Conservation (phyloP, 2,113 vertebrate species). For the Sceloporus tristichus region DNA sequence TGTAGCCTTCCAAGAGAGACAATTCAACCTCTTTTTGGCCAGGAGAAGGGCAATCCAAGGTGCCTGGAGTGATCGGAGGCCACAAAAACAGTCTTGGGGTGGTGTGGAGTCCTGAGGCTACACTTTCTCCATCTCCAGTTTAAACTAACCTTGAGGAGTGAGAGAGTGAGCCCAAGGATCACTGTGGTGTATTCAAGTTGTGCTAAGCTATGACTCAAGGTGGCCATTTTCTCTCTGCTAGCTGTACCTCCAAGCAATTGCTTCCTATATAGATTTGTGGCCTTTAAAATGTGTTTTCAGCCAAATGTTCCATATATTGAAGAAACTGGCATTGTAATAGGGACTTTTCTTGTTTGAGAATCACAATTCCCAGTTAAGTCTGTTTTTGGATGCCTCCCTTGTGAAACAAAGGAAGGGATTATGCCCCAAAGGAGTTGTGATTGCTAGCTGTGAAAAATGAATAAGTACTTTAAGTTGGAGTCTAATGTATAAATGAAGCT, state of each 20-base stretch:
- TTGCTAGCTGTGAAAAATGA: conserved; percentile 25
- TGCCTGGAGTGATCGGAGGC: too few species aligned
- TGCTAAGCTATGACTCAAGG: not conserved
- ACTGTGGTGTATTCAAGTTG: too few species aligned
- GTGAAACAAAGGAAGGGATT: conserved; percentile 16
- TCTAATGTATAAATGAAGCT: conserved; percentile 24
- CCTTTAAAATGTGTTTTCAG: not conserved
- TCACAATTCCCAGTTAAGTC: conserved; percentile 43
- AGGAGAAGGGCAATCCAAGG: too few species aligned
- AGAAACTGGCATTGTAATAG: conserved; percentile 28
- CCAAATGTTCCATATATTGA: not conserved
- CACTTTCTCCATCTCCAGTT: too few species aligned
- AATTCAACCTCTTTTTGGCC: too few species aligned
- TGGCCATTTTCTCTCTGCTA: not conserved
- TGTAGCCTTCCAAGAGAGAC: too few species aligned
- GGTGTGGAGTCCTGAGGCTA: too few species aligned
- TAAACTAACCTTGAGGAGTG: too few species aligned
- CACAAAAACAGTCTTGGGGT: too few species aligned
- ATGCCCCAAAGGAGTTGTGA: not conserved
- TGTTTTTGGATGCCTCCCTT: conserved; percentile 34
- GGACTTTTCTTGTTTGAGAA: conserved; percentile 33
- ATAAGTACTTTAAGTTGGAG: not conserved
- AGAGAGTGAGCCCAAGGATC: not conserved
- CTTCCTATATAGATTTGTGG: conserved; percentile 17
- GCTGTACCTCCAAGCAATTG: not conserved